Percentiles rank a stretch among this genome's conserved stretches.
Conservation (phyloP, 2,113 vertebrate genomes). For the Brachyhypopomus occidentalis region DNA sequence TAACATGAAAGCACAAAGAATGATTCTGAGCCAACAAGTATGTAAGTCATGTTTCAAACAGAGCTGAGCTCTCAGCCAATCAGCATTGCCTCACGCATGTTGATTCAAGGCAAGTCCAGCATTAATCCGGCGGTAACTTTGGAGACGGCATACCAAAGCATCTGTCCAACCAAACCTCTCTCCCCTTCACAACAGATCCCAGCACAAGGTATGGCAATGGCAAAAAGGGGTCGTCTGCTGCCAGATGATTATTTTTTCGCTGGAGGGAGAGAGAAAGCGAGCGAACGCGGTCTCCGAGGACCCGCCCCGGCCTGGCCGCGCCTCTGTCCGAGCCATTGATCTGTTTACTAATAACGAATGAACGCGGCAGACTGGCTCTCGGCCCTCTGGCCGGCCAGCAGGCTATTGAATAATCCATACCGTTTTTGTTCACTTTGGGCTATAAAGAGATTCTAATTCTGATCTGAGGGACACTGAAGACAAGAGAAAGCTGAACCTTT, state of each 20-base stretch:
- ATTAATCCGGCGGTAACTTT: background rate
- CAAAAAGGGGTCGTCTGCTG: background rate
- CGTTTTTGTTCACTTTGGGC: conserved; percentile 73
- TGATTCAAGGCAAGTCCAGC: conserved; percentile 15
- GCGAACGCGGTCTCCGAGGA: conserved; percentile 55
- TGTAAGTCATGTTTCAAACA: background rate
- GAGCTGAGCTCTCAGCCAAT: background rate
- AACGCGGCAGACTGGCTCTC: conserved; percentile 74
- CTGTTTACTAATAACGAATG: conserved; percentile 81
- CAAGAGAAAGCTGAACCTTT: conserved; percentile 58
- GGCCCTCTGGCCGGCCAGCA: conserved; percentile 71
- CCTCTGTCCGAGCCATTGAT: conserved; percentile 76
- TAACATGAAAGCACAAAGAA: background rate
- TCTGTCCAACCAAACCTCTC: background rate
- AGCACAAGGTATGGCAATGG: background rate
- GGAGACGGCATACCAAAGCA: background rate
- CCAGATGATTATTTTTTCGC: conserved; percentile 40
- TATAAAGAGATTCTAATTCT: conserved; percentile 74
- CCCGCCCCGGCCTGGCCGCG: conserved; percentile 67
- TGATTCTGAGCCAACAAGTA: background rate
- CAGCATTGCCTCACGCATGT: background rate
- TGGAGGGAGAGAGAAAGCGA: conserved; percentile 62
- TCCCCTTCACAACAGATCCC: background rate
- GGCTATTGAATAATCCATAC: conserved; percentile 78
- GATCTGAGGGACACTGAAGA: conserved; percentile 70